Conservation (phyloP, 2,113 vertebrate genomes). For the Arenaria interpres region DNA sequence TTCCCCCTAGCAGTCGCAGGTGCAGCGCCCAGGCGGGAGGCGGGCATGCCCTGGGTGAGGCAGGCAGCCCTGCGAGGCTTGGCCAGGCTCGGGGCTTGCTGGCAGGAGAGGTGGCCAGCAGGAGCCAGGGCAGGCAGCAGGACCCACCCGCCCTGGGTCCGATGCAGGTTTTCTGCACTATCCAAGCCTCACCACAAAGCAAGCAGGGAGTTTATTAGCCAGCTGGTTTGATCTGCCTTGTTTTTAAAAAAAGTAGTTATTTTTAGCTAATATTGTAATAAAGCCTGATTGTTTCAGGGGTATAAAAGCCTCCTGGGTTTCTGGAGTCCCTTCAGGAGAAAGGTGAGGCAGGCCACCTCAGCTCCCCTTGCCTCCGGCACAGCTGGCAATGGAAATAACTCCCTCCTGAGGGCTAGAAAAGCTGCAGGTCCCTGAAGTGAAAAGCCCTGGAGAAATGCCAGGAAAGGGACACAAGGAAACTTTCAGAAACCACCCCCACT, state of each 20-base stretch:
- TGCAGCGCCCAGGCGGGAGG: fast-evolving
- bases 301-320: neutral
- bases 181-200: neutral
- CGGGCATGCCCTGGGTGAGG: neutral
- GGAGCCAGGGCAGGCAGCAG: neutral
- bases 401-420: neutral
- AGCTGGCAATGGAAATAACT: neutral
- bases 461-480: neutral
- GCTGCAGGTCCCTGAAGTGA: neutral
- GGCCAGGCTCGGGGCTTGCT: neutral
- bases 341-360: neutral
- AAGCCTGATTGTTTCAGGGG: neutral
- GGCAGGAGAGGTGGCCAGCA: neutral
- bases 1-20: neutral
- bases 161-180: too few species aligned
- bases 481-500: neutral
- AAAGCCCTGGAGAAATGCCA: neutral
- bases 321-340: neutral
- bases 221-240: neutral
- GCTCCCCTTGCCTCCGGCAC: neutral
- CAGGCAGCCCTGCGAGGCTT: neutral
- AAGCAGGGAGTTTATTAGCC: neutral
- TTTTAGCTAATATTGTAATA: neutral
- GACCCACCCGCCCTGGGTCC: neutral
- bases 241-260: neutral